A percentile compares a stretch with the other conserved stretches of the same genome.
Conservation (phyloP, 2,113 vertebrate species). For the Charadrius vociferus region DNA sequence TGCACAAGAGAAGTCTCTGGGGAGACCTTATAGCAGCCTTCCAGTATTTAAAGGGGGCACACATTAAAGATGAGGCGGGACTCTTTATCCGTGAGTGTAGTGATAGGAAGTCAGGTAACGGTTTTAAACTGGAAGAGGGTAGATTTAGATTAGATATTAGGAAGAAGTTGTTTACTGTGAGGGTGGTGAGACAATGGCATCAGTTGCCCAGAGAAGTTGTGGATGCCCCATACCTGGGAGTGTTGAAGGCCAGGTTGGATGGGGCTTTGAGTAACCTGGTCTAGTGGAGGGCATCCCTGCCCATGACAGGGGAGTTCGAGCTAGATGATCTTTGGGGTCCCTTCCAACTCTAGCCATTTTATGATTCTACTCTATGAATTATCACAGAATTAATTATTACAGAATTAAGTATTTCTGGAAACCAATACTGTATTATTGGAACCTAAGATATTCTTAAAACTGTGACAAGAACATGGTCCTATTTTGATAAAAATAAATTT, state of each 20-base stretch:
- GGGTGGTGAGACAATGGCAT: background rate
- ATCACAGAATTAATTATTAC: background rate
- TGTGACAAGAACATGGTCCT: background rate
- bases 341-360: background rate
- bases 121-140: background rate
- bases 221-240: background rate
- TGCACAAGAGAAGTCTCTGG: background rate
- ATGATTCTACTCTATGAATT: background rate
- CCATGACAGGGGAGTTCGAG: background rate
- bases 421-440: background rate
- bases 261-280: background rate
- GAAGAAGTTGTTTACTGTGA: background rate
- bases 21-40: background rate
- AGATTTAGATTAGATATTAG: background rate
- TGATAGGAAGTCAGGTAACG: background rate
- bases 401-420: background rate
- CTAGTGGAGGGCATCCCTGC: background rate
- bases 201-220: background rate
- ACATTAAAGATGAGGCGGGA: background rate
- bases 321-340: background rate
- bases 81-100: background rate
- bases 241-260: background rate
- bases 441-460: background rate
- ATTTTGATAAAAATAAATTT: background rate
- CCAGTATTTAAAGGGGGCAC: background rate